Evolutionary conservation across 2,797 vertebrate genomes (phyloP), one percentile per base, ranked within the genome.

Genomic region (Phoebastria nigripes): DNA sequence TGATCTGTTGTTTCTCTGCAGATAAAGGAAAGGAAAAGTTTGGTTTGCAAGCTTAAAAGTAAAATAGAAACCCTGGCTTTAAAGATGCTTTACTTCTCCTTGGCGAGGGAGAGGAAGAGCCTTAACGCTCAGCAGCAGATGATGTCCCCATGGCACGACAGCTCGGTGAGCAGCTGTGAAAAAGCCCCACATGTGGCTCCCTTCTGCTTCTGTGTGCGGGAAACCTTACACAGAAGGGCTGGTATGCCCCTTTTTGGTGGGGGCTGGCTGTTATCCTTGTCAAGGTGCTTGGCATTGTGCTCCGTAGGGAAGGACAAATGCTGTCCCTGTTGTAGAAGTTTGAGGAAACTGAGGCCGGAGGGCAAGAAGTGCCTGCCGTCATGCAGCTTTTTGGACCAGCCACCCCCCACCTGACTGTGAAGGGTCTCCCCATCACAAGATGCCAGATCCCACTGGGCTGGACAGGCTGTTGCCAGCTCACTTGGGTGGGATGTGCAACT

Each of bases 1-100:
- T 95, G 92, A 89, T 93, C 72, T 96, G 74, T 52, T 94, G 96
- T 77, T 97, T 93, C 94, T 92, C 95, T n/a, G 81, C 63, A 35
- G 84, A 49, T 67, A 22, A n/a, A 86, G 44, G 84, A 18, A 24
- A 65, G 89, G 70, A 26, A 19, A 52, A 54, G 22, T 35, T 28
- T 3, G 25, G 20, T 15, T 85, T 92, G 82, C 9, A 24, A 56
- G 72, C 41, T 62, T 66, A 1, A 18, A 80, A 80, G 22, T 15
- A 11, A 35, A 90, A 0, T n/a, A 14, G 24, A 26, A 17, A 13
- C 2, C 14, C 4, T 1, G 80, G 8, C 1, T 55, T 51, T 49
- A 14, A 35, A 35, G 69, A 2, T 6, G 74, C 17, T 39, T 26
- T 63, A 3, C 18, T 25, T 39, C 13, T 41, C 13, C 58, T 55